phyloP scores from a whole-genome alignment of 2,113 vertebrate genomes.

The Enhydra lutris region DNA sequence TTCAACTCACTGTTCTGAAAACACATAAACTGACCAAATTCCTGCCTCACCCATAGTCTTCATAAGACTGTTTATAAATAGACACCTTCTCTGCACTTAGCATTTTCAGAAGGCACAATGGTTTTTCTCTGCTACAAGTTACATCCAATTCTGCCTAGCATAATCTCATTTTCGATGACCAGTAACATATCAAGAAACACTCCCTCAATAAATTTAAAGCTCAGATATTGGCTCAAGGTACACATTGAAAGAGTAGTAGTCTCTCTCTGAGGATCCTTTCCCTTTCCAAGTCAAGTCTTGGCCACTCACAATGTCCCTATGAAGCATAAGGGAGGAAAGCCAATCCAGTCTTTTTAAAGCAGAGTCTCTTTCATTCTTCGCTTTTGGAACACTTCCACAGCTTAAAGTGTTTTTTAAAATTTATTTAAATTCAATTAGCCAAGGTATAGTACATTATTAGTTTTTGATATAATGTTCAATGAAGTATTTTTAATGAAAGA shows the following conservation, averaged over 20 bases:
- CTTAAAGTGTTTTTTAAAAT: background rate
- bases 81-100: background rate
- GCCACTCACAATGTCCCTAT: fast-evolving
- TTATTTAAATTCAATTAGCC: too few species aligned
- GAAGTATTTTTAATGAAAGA: background rate
- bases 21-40: background rate
- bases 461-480: too few species aligned
- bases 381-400: background rate
- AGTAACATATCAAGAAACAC: background rate
- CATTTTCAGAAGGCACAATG: background rate
- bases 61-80: background rate
- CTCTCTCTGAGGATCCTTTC: background rate
- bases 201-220: background rate
- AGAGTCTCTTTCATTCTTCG: background rate
- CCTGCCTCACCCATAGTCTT: background rate
- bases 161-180: slow-evolving; percentile 1
- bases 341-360: background rate
- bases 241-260: background rate
- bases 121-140: background rate
- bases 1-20: background rate
- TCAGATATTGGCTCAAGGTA: background rate
- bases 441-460: too few species aligned
- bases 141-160: background rate
- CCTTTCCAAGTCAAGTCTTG: background rate
- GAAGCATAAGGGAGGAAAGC: background rate